phyloP scores from a whole-genome alignment of 2,888 invertebrate genomes.

The Drosophila meridiana region DNA sequence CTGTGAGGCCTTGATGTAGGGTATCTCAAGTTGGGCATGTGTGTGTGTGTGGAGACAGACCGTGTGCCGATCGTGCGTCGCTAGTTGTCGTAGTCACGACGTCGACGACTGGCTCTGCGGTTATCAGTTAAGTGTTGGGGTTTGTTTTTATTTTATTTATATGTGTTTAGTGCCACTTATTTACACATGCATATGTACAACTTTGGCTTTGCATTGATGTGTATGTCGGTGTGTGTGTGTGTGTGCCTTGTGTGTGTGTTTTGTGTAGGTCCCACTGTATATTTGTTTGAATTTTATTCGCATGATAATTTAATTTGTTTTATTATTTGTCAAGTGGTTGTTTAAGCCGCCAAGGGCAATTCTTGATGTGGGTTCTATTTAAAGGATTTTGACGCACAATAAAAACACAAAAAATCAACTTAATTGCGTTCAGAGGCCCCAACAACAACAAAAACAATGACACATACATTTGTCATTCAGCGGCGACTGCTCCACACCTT shows the following conservation, averaged over 20 bases:
- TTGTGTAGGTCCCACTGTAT: conserved; percentile 4
- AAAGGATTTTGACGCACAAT: conserved; percentile 33
- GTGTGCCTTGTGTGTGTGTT: conserved; percentile 11
- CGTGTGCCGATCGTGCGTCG: conserved; percentile 10
- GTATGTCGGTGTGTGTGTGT: conserved; percentile 2
- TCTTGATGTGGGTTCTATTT: conserved; percentile 1
- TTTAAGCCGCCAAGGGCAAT: conserved; percentile 30
- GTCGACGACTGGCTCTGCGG: conserved; percentile 62
- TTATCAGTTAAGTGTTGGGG: conserved; percentile 64
- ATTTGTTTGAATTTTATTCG: conserved; percentile 62
- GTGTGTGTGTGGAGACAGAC: conserved; percentile 10
- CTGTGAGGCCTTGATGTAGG: conserved; percentile 1
- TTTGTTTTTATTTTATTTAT: conserved; percentile 70
- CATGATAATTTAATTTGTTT: conserved; percentile 68
- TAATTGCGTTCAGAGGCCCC: conserved; percentile 27
- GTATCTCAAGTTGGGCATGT: conserved; percentile 21
- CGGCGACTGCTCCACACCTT: conserved; percentile 44
- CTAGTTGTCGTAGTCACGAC: conserved; percentile 62
- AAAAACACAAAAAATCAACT: conserved; percentile 20
- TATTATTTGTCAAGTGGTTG: conserved; percentile 45
- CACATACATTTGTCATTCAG: conserved; percentile 58
- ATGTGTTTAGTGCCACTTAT: conserved; percentile 71
- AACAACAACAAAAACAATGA: conserved; percentile 37
- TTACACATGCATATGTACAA: conserved; percentile 37
- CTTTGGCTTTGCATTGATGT: background rate